Evolutionary conservation across 1,140 invertebrate species (phyloP).

Genomic region (Homalodisca vitripennis): DNA sequence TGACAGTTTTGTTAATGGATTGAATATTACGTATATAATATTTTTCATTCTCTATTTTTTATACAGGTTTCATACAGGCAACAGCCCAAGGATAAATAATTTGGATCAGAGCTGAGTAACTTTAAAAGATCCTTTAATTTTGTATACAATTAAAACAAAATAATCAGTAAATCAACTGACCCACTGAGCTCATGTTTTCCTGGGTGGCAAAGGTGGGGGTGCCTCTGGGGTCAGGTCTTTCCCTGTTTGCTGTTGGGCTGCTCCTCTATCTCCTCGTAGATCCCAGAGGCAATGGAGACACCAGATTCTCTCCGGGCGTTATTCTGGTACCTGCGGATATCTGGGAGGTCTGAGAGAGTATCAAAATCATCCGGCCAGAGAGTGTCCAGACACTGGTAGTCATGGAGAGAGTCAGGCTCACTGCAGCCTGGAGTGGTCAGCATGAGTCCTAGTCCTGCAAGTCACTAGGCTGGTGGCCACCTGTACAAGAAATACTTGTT

Average conservation of each 20-base stretch:
- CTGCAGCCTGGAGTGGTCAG: constrained; percentile 49
- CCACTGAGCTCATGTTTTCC: constrained; percentile 40
- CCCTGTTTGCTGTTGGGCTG: no score
- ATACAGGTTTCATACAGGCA: no score
- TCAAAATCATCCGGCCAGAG: constrained; percentile 26
- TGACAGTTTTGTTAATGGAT: no score
- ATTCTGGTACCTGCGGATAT: constrained; percentile 4
- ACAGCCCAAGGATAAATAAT: no score
- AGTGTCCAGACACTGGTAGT: constrained; percentile 35
- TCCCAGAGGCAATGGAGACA: constrained; percentile 53
- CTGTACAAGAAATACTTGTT: constrained; percentile 32
- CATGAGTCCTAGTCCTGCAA: constrained; percentile 47
- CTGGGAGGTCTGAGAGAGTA: constrained; percentile 43
- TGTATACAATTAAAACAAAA: no score
- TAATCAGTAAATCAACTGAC: no score
- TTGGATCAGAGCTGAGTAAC: no score
- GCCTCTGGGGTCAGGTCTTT: neutral
- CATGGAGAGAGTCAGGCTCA: constrained; percentile 43
- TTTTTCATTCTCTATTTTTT: no score
- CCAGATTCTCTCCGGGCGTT: constrained; percentile 50
- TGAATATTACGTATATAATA: no score
- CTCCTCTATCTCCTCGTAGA: constrained; percentile 49
- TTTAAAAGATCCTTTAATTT: no score
- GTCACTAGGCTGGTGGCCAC: constrained; percentile 44
- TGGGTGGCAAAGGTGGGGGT: constrained; percentile 50